Percentiles rank a stretch among this genome's conserved stretches.
Conservation (phyloP, 2,888 invertebrate species). For the Cantharis rustica region DNA sequence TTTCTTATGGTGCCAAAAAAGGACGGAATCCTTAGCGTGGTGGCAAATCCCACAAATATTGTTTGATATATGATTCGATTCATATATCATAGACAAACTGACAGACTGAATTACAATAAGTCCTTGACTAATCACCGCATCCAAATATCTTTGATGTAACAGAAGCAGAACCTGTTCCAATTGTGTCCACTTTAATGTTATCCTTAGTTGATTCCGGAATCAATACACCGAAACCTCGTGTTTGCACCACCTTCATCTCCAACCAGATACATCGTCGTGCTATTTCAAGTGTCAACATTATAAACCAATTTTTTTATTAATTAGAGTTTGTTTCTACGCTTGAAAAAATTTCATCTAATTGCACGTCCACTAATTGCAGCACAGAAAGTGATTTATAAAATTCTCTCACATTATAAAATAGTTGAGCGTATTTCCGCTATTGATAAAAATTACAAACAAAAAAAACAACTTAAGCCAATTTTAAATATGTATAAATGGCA, state of each 20-base stretch:
- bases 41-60: constrained; percentile 39
- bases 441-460: neutral
- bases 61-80: constrained; percentile 53
- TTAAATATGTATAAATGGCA: neutral
- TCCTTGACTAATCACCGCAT: constrained; percentile 52
- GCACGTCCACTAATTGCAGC: neutral
- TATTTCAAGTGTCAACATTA: neutral
- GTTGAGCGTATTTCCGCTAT: neutral
- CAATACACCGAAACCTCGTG: neutral
- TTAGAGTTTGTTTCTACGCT: neutral
- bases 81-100: constrained; percentile 52
- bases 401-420: neutral
- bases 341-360: neutral
- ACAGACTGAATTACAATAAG: constrained; percentile 50
- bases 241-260: neutral
- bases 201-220: neutral
- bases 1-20: constrained; percentile 5
- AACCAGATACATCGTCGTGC: neutral
- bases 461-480: neutral
- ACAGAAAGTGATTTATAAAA: neutral
- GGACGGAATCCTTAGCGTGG: constrained; percentile 9
- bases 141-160: constrained; percentile 45
- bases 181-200: neutral
- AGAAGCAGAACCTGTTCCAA: constrained; percentile 19
- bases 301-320: neutral